Percentiles rank a stretch among this genome's conserved stretches.
Conservation (phyloP, 2,797 vertebrate species). For the Acestrorhynchus altus region DNA sequence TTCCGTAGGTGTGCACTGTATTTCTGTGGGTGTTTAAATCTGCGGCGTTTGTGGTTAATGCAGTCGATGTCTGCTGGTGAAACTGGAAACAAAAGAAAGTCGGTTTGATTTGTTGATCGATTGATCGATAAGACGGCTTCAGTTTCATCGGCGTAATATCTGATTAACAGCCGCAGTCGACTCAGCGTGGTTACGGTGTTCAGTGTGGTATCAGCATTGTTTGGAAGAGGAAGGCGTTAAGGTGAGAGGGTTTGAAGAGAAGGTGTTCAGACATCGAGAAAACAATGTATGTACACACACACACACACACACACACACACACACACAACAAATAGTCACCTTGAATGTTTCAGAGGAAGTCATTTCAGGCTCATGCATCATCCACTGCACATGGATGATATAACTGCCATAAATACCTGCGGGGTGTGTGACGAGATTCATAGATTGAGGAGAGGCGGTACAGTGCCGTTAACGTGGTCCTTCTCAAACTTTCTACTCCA, state of each 20-base stretch:
- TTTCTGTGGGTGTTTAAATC: not conserved
- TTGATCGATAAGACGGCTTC: not conserved
- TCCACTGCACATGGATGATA: too few species aligned
- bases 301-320: too few species aligned
- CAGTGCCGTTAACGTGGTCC: too few species aligned
- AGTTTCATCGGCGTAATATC: not conserved
- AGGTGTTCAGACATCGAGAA: not conserved
- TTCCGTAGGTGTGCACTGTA: not conserved
- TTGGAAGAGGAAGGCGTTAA: conserved; percentile 3
- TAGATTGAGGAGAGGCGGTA: too few species aligned
- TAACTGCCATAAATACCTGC: too few species aligned
- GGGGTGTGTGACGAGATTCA: too few species aligned
- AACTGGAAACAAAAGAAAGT: not conserved
- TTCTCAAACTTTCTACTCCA: too few species aligned
- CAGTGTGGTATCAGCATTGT: not conserved
- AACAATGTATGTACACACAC: too few species aligned
- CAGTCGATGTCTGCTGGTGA: not conserved
- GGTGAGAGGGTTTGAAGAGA: not conserved
- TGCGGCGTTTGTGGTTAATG: not conserved
- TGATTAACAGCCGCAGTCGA: not conserved
- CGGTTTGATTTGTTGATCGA: not conserved
- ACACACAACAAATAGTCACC: too few species aligned
- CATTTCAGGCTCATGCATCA: too few species aligned
- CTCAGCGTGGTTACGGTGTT: not conserved
- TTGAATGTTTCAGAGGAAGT: too few species aligned